Conservation (phyloP, 2,797 vertebrate species). For the Mormyrus proboscirostris region DNA sequence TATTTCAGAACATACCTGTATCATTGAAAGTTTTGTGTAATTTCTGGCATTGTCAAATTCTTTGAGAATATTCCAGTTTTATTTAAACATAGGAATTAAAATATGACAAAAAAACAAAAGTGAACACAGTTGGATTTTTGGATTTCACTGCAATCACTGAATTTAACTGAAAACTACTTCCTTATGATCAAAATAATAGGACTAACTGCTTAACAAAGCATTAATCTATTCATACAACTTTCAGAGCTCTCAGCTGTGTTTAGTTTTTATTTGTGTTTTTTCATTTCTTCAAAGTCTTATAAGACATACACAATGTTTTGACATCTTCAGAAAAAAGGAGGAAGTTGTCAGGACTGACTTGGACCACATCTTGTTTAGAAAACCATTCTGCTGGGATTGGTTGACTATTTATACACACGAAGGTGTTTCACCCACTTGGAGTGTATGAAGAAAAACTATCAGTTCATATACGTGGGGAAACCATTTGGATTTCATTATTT, state of each 20-base stretch:
- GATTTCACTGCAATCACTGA: constrained; percentile 26
- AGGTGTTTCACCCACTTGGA: not conserved
- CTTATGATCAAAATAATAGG: constrained; percentile 29
- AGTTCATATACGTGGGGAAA: not conserved
- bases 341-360: constrained; percentile 8
- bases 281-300: constrained; percentile 26
- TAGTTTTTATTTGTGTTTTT: constrained; percentile 27
- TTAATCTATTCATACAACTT: not conserved
- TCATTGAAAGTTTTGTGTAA: not conserved
- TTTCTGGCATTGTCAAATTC: not conserved
- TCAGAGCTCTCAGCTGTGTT: constrained; percentile 26
- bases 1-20: not conserved
- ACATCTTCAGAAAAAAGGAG: constrained; percentile 19
- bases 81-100: not conserved
- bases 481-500: constrained; percentile 25
- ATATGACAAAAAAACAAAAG: not conserved
- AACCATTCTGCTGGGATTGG: not conserved
- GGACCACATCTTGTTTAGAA: constrained; percentile 17
- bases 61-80: not conserved
- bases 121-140: not conserved
- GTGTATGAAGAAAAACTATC: not conserved
- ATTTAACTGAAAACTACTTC: not conserved
- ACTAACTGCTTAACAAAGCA: constrained; percentile 28
- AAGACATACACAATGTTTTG: constrained; percentile 23
- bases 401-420: not conserved